Conservation (phyloP, 2,797 vertebrate genomes). For the Thaleichthys pacificus region DNA sequence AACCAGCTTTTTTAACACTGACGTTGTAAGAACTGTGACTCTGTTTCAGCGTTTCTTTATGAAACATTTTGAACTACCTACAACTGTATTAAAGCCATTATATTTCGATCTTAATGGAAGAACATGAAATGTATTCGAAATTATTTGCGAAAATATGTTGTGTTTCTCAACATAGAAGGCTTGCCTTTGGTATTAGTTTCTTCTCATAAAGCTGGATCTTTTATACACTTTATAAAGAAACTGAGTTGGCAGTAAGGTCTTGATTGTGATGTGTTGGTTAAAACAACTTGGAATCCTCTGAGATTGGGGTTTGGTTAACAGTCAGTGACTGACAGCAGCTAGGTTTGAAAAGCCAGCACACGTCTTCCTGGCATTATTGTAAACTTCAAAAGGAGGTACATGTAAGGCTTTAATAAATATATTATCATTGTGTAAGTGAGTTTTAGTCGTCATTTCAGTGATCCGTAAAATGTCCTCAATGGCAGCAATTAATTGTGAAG, state of each 20-base stretch:
- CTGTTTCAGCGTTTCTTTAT: slow-evolving; percentile 16
- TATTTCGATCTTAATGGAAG: neutral
- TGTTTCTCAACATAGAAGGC: slow-evolving; percentile 20
- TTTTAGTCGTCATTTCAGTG: neutral
- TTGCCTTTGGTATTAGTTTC: slow-evolving; percentile 6
- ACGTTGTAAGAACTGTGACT: slow-evolving; percentile 7
- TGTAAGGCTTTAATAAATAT: slow-evolving; percentile 30
- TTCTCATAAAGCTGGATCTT: neutral
- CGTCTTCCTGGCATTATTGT: slow-evolving; percentile 16
- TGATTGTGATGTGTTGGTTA: neutral
- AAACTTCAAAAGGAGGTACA: slow-evolving; percentile 16
- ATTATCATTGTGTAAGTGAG: neutral
- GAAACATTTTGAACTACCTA: slow-evolving; percentile 8
- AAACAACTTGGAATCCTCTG: neutral
- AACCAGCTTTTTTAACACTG: slow-evolving; percentile 13
- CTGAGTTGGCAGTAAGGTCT: slow-evolving; percentile 2
- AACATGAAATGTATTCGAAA: slow-evolving; percentile 1
- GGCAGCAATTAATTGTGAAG: too few species aligned
- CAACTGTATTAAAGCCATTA: slow-evolving; percentile 17
- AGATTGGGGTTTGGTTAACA: neutral
- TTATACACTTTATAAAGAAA: slow-evolving; percentile 9
- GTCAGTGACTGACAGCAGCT: neutral
- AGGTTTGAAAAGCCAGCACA: neutral
- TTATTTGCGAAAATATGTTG: neutral
- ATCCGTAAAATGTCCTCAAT: too few species aligned